Evolutionary conservation across 2,888 invertebrate species (phyloP), one percentile per base, ranked within the genome.

Genomic region (Callosobruchus maculatus): DNA sequence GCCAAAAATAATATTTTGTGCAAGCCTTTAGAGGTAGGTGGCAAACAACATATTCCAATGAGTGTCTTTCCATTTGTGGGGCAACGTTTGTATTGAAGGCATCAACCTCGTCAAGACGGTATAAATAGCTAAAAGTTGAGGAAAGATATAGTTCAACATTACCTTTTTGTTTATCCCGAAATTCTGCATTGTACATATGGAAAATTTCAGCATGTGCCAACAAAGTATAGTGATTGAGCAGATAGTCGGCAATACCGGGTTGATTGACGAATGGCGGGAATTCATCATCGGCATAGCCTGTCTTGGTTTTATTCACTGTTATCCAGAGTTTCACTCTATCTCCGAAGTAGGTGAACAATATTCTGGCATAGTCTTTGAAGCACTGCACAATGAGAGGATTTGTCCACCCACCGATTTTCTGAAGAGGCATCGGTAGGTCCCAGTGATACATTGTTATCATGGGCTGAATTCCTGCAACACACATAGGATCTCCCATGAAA

Each of bases 201-300:
- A 91, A 94, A 0, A 90, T 89, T 80, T 89, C 90, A 0, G 92
- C 92, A 80, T 94, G 94, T 0, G 93, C 90, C 79, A 91, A 88
- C n/a, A 94, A 85, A 70, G 92, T 85, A 70, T 90, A 91, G 80
- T 93, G 91, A 72, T 89, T 90, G 81, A 91, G 92, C 68, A 90
- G 83, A 83, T 94, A 94, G 78, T 90, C 89, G 9, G 90, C 91
- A 22, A 90, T 89, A 2, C 91, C 91, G 70, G 90, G 88, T 75
- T 89, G 89, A 76, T 89, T 86, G 18, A 89, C 72, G 0, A 89
- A 90, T n/a, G 90, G 90, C 9, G 90, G 90, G 77, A 88, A 89
- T 78, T 86, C 87, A 0, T 84, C 86, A 77, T 88, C 88, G 9
- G 90, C 91, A 88, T 83, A 88, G 9, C 89, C 90, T 71, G 88